Evolutionary conservation across 2,888 invertebrate genomes (phyloP).

Genomic region (Autographa pulchrina): DNA sequence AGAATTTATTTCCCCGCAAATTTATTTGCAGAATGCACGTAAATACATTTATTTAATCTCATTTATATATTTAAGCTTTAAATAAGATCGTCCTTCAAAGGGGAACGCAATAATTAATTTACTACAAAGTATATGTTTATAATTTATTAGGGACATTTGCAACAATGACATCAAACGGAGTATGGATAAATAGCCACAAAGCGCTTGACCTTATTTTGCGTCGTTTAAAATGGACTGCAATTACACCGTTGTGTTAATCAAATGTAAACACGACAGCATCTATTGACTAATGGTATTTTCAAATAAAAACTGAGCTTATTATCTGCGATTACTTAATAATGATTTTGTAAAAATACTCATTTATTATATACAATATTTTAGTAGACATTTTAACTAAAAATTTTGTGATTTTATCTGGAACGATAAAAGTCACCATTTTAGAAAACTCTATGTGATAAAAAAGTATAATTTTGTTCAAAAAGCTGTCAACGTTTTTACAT

Average conservation of each 20-base stretch:
- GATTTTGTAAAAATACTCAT: too few species aligned
- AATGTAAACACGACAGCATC: neutral
- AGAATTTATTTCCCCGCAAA: too few species aligned
- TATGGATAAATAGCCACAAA: conserved; percentile 48
- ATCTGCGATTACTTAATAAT: too few species aligned
- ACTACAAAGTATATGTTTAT: conserved; percentile 27
- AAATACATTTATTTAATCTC: neutral
- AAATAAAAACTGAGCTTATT: too few species aligned
- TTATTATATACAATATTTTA: too few species aligned
- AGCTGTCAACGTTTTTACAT: too few species aligned
- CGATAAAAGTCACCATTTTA: too few species aligned
- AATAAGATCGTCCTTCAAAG: neutral
- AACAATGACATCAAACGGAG: conserved; percentile 32
- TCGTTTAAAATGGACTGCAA: conserved; percentile 25
- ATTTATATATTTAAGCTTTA: neutral
- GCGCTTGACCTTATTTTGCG: conserved; percentile 52
- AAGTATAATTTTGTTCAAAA: too few species aligned
- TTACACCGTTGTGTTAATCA: conserved; percentile 32
- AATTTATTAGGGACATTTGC: conserved; percentile 43
- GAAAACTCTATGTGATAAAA: too few species aligned
- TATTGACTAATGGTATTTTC: too few species aligned
- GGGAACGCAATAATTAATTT: conserved; percentile 10
- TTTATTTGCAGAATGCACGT: neutral
- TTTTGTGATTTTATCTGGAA: too few species aligned
- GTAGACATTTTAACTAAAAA: too few species aligned